Conservation (phyloP, 2,888 invertebrate species). For the Orthosia cruda region DNA sequence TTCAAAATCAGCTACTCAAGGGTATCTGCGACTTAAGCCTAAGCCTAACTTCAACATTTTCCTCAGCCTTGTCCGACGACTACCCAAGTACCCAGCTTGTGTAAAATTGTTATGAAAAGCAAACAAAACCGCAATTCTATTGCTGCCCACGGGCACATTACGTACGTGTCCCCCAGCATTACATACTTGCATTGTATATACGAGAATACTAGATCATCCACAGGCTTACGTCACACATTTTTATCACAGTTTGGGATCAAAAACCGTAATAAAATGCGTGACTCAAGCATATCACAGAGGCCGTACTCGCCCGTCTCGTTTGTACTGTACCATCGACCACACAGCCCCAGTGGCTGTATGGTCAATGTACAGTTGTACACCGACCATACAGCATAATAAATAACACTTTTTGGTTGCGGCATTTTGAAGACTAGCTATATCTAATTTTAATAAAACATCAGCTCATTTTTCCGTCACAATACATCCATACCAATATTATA, state of each 20-base stretch:
- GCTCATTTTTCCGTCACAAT: conserved; percentile 6
- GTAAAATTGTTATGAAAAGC: not conserved
- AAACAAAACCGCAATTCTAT: not conserved
- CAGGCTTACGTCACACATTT: not conserved
- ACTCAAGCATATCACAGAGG: too few species aligned
- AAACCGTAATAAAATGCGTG: too few species aligned
- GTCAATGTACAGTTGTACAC: not conserved
- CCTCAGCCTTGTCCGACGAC: not conserved
- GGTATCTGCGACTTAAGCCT: too few species aligned
- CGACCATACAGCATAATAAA: not conserved
- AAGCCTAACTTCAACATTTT: not conserved
- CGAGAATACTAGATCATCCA: too few species aligned
- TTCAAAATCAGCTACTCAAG: too few species aligned
- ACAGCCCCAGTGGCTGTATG: too few species aligned
- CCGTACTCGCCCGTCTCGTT: too few species aligned
- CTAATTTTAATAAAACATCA: conserved; percentile 14
- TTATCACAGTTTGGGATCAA: too few species aligned
- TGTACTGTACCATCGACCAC: too few species aligned
- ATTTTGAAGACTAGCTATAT: not conserved
- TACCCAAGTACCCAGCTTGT: not conserved
- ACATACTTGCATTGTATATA: not conserved
- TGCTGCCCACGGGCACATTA: too few species aligned
- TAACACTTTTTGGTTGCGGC: not conserved
- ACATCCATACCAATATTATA: too few species aligned
- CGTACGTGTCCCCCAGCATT: not conserved